Conservation (phyloP, 2,113 vertebrate genomes). For the Gracilinanus agilis region DNA sequence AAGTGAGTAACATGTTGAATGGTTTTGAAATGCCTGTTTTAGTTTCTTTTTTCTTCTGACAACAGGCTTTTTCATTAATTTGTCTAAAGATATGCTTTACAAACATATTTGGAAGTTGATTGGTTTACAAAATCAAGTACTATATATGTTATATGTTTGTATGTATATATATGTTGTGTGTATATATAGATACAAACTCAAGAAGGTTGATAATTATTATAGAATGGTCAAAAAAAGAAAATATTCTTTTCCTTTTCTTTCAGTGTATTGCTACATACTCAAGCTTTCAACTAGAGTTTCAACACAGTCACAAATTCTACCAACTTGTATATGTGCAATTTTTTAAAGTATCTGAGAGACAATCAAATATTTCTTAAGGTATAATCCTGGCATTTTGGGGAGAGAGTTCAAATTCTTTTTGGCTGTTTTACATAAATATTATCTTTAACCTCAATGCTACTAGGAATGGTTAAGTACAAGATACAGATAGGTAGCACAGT, state of each 20-base stretch:
- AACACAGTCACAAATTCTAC: neutral
- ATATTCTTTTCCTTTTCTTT: neutral
- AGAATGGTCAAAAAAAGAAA: neutral
- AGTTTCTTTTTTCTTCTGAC: too few species aligned
- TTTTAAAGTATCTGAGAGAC: too few species aligned
- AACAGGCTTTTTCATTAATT: neutral
- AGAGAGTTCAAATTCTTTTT: neutral
- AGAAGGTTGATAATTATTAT: neutral
- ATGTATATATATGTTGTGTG: too few species aligned
- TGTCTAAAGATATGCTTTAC: neutral
- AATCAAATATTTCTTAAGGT: neutral
- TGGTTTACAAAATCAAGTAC: neutral
- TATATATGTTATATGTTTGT: too few species aligned
- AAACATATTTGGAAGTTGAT: neutral
- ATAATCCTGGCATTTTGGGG: neutral
- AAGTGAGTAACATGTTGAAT: neutral
- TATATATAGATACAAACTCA: neutral
- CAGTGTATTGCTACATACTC: neutral
- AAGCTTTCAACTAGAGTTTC: neutral
- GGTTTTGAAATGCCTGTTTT: neutral
- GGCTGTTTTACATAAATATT: neutral
- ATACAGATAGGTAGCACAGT: neutral
- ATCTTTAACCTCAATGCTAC: neutral
- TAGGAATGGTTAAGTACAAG: neutral
- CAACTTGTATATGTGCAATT: neutral